These are phyloP conservation scores for Ophraella communa DNA, from an alignment of 2,888 invertebrate species.

Conservation along the genomic window DNA sequence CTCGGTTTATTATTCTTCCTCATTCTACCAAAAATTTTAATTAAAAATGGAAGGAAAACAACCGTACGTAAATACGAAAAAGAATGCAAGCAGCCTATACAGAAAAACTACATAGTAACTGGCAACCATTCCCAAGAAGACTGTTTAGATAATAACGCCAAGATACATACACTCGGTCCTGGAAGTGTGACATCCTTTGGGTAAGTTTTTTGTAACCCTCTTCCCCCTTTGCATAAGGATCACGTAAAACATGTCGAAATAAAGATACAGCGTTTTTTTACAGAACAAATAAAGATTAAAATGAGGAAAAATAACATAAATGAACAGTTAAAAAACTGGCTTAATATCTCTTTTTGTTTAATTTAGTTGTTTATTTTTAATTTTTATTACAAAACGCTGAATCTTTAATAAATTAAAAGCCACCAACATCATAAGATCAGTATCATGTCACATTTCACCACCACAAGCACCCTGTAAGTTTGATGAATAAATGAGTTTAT, in stretches of 20 bases:
- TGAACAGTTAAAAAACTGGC: no score
- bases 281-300: no score
- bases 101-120: conserved; percentile 74
- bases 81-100: conserved; percentile 85
- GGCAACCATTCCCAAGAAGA: conserved; percentile 82
- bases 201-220: conserved; percentile 60
- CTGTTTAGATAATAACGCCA: conserved; percentile 81
- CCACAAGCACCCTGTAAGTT: not conserved
- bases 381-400: not conserved
- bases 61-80: conserved; percentile 88
- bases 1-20: conserved; percentile 22
- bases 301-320: no score
- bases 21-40: conserved; percentile 39
- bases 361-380: no score
- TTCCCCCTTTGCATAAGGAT: conserved; percentile 9
- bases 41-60: conserved; percentile 78
- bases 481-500: not conserved
- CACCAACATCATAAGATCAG: not conserved
- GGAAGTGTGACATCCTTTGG: conserved; percentile 78
- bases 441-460: not conserved
- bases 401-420: not conserved
- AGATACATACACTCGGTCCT: conserved; percentile 72
- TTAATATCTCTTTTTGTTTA: no score
- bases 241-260: not conserved
- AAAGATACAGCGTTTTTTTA: conserved; percentile 13